A percentile compares a stretch with the other conserved stretches of the same genome.
Conservation (phyloP, 2,888 invertebrate genomes). For the Drosophila fulvimacula region DNA sequence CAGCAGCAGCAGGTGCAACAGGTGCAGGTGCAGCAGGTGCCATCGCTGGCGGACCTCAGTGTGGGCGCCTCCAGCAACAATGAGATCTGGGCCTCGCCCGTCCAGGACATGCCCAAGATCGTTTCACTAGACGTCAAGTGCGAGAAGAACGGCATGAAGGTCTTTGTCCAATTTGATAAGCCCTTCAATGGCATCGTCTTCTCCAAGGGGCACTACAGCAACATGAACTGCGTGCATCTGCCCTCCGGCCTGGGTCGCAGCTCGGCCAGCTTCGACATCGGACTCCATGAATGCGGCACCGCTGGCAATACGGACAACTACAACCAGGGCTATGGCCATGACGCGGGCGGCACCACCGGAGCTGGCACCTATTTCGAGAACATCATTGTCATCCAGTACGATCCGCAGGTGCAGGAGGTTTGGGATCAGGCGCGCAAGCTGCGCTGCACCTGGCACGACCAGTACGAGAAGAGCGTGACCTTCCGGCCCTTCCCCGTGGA, state of each 20-base stretch:
- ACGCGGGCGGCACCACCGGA: conserved; percentile 87
- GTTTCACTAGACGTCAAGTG: conserved; percentile 96
- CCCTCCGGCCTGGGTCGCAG: conserved; percentile 94
- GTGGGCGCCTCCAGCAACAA: conserved; percentile 85
- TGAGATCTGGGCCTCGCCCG: conserved; percentile 94
- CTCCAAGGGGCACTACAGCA: conserved; percentile 97
- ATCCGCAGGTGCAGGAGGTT: conserved; percentile 96
- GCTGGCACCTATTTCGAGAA: conserved; percentile 97
- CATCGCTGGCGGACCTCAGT: conserved; percentile 81
- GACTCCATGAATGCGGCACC: conserved; percentile 96
- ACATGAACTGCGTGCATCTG: conserved; percentile 95
- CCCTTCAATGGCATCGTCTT: conserved; percentile 98
- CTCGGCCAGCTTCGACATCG: conserved; percentile 95
- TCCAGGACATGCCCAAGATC: conserved; percentile 96
- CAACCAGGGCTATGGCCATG: conserved; percentile 93
- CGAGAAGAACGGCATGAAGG: conserved; percentile 97
- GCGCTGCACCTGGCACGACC: conserved; percentile 97
- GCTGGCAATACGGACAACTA: conserved; percentile 96
- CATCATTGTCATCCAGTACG: conserved; percentile 96
- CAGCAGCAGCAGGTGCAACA: conserved; percentile 64
- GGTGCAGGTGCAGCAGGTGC: conserved; percentile 56
- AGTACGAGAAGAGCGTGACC: conserved; percentile 97
- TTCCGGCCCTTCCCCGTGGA: conserved; percentile 97
- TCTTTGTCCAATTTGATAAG: conserved; percentile 96
- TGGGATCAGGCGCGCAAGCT: conserved; percentile 97